Evolutionary conservation across 2,888 invertebrate species (phyloP), one percentile per base, ranked within the genome.

Genomic region (Lapara coniferarum): DNA sequence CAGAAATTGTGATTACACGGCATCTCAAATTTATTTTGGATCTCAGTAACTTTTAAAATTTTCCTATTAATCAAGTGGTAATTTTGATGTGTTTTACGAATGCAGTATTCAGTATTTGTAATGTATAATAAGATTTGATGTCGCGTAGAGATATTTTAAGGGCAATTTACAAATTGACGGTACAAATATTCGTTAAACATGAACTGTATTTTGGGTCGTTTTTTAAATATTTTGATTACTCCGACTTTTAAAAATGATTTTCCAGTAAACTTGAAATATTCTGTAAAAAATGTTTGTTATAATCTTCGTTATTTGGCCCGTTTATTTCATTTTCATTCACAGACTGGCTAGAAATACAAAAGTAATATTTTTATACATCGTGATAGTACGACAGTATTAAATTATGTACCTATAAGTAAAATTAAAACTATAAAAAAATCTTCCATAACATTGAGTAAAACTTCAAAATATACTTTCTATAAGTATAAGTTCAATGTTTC

Each of bases 1-100:
- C 72, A 69, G 25, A 67, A 69, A 69, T 73, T 77, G 78, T 80
- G 79, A 80, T 80, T 73, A 70, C 63, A 68, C 51, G 72, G 68
- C 75, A 75, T 73, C 77, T 73, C 68, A 70, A 74, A 69, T 58
- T 71, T 72, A 69, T 66, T 72, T 72, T 75, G 67, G 80, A 79
- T 80, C 80, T 79, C 80, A 77, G 25, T 58, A 44, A 57, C 44
- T 44, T 58, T 66, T 69, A 51, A 66, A 56, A 66, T 49, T 63
- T 49, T 63, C 16, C 46, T 68, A 68, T 57, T 58, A 59, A 52
- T 19, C 68, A 58, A 49, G 37, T 57, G 37, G 14, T 51, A 59
- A 68, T 13, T 46, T 59, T 59, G 53, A 53, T 37, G 53, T 63
- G 19, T 59, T 12, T 37, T 37, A 37, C 37, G 37, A 7, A 37